These are phyloP conservation scores for Stegodyphus dumicola DNA, from an alignment of 1,140 invertebrate species.

Conservation along the genomic window DNA sequence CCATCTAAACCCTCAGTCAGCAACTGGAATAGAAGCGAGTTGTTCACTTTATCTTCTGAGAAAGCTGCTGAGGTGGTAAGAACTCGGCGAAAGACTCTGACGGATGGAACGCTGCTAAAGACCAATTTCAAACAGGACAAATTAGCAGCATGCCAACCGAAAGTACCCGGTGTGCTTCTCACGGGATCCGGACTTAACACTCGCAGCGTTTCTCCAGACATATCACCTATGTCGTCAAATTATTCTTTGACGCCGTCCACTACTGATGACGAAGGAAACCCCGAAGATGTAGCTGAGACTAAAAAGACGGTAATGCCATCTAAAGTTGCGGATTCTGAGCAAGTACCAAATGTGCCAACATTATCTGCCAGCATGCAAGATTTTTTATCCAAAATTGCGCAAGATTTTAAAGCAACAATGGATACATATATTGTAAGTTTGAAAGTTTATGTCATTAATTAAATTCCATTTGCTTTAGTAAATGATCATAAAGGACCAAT, in stretches of 20 bases:
- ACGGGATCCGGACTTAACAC: constrained; percentile 7
- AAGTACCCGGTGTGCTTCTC: constrained; percentile 28
- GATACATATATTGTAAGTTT: constrained; percentile 8
- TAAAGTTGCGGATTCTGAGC: background rate
- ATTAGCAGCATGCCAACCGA: background rate
- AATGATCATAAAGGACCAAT: too few species aligned
- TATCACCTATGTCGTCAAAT: constrained; percentile 52
- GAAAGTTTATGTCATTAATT: background rate
- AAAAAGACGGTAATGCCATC: background rate
- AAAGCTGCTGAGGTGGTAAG: background rate
- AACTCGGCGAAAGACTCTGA: constrained; percentile 27
- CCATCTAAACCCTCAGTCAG: constrained; percentile 45
- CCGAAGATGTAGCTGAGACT: background rate
- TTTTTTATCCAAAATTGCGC: background rate
- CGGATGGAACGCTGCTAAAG: constrained; percentile 28
- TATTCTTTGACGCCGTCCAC: constrained; percentile 56
- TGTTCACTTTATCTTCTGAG: background rate
- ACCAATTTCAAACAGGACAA: constrained; percentile 8
- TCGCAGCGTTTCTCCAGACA: constrained; percentile 5
- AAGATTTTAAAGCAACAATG: background rate
- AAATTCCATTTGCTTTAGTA: too few species aligned
- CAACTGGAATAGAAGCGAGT: constrained; percentile 48
- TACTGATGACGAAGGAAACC: constrained; percentile 13
- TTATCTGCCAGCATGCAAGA: background rate
- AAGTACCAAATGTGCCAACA: background rate